Base-by-base conservation (phyloP, 2,888 invertebrate genomes). In the Muschampia plurimacula region DNA sequence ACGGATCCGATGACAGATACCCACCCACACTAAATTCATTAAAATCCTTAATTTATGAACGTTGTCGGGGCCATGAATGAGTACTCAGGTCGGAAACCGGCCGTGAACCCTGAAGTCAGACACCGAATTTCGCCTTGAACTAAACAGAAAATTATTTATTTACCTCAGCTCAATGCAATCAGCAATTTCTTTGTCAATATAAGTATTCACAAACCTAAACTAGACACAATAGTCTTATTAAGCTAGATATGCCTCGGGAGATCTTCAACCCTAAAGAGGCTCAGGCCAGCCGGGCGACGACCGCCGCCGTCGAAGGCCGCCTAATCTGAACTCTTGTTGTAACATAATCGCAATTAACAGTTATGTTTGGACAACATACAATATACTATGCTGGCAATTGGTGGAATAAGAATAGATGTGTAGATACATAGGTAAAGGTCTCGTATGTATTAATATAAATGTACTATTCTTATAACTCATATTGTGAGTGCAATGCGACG, bases 321-420 rank as follows among this genome's bases (percentile, higher is more conserved):
- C 69, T 65, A 66, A 70, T 57, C 57, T 65, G 57, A 46, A 41
- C 70, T 57, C 46, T 60, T 36, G 36, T 65, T 72, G 69, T 69
- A 67, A 71, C 73, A 76, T 75, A 71, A 76, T 69, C 55, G 55
- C 66, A 72, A 64, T 72, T 76, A 72, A 71, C 57, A 13, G 10
- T 32, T 57, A 12, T 9, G 28, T 28, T 15, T 12, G 4, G 6
- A 52, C 7, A 52, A 52, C 52, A 52, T 15, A 36, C 36, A 36
- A 36, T 6, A 36, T 36, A 36, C 5, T 36, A 36, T 36, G 2
- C 36, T 36, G 36, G 36, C 36, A 36, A 36, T 36, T 36, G 36
- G 36, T 36, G 5, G 5, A 36, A 36, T 36, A 5, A 5, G 5
- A 5, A 36, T 4, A 36, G 36, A 36, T 5, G 28, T 36, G 3